These are phyloP conservation scores for Petrocephalus schoutedeni DNA, from an alignment of 2,797 vertebrate species.

Conservation along the genomic window DNA sequence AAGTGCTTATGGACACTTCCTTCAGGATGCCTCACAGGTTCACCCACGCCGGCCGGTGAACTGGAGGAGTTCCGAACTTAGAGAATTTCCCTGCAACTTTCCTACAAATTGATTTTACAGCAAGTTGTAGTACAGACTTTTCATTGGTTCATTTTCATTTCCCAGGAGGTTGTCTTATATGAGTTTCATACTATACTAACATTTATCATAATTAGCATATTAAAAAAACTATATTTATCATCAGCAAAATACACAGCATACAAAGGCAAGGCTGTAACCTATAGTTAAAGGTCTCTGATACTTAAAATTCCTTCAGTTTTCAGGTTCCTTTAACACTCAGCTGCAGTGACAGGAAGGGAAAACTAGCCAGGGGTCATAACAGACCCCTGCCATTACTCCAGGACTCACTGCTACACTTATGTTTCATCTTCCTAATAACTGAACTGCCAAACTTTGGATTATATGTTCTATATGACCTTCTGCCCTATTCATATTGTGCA, in stretches of 20 bases:
- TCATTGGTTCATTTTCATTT: neutral
- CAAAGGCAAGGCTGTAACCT: neutral
- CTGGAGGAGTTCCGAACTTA: neutral
- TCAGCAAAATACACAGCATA: neutral
- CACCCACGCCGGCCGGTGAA: neutral
- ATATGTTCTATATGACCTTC: neutral
- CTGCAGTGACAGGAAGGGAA: neutral
- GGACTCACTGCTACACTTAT: neutral
- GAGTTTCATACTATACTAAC: neutral
- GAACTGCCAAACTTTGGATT: neutral
- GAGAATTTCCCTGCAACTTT: neutral
- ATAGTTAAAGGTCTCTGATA: neutral
- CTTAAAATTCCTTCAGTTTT: neutral
- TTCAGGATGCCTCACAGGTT: neutral
- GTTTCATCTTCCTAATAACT: neutral
- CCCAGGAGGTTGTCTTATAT: neutral
- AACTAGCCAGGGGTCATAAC: neutral
- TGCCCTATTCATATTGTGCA: neutral
- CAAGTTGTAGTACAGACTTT: neutral
- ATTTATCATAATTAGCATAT: neutral
- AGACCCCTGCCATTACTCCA: neutral
- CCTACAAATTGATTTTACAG: neutral
- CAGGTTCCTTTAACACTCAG: neutral
- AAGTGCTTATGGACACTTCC: constrained; percentile 12
- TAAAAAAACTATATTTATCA: neutral